A percentile compares a stretch with the other conserved stretches of the same genome.
Evolutionary conservation across 64 coral and sea anemone genomes (phyloP).

Genomic region (Pocillopora verrucosa): DNA sequence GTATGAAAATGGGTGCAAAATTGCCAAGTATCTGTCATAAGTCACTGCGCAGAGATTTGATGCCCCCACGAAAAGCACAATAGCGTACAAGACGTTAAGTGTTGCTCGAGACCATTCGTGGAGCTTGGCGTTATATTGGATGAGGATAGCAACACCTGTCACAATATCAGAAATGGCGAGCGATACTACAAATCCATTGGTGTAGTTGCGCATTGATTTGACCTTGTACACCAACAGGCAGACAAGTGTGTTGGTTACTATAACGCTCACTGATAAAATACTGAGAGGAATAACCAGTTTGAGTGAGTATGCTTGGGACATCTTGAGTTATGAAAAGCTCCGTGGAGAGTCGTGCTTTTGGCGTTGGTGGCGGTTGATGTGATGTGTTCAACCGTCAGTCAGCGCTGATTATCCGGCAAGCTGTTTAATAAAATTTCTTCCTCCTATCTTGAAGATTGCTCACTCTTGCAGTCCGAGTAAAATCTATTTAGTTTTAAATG

Average conservation of each 20-base stretch:
- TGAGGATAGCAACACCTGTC: conserved; percentile 44
- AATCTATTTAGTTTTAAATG: background rate
- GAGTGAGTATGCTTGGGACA: background rate
- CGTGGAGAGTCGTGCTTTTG: background rate
- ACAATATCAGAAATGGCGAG: conserved; percentile 59
- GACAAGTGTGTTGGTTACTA: conserved; percentile 49
- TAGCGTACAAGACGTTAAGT: conserved; percentile 44
- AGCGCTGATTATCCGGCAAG: background rate
- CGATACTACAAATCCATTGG: conserved; percentile 65
- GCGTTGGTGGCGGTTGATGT: background rate
- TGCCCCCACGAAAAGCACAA: conserved; percentile 59
- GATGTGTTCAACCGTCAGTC: background rate
- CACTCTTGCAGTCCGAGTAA: background rate
- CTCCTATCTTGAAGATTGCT: background rate
- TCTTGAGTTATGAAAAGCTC: background rate
- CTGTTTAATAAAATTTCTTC: background rate
- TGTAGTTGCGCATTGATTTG: conserved; percentile 62
- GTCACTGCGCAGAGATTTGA: conserved; percentile 65
- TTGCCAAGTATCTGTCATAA: conserved; percentile 60
- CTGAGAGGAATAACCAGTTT: conserved; percentile 38
- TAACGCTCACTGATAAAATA: conserved; percentile 27
- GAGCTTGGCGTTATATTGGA: conserved; percentile 53
- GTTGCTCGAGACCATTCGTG: conserved; percentile 28
- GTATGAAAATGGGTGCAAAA: conserved; percentile 51
- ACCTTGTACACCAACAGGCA: conserved; percentile 58